Conservation (phyloP, 2,113 vertebrate genomes). For the Campylorhamphus procurvoides region DNA sequence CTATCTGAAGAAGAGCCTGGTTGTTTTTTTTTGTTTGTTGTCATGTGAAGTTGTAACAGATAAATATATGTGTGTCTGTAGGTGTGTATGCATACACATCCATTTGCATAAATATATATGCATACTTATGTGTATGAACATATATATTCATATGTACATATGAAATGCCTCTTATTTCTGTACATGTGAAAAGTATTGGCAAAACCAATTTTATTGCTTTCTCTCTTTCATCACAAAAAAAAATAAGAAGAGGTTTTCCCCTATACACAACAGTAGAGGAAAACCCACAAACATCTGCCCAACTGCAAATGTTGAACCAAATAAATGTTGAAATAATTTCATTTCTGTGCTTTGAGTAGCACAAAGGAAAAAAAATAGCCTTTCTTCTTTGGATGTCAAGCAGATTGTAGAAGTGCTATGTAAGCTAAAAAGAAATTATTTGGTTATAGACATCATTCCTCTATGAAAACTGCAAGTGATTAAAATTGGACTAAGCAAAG, state of each 20-base stretch:
- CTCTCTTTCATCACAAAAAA: neutral
- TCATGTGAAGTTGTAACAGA: neutral
- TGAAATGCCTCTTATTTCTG: neutral
- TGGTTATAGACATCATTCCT: neutral
- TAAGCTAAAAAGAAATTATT: neutral
- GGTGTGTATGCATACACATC: no score
- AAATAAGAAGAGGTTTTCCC: neutral
- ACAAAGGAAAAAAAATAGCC: neutral
- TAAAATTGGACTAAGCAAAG: neutral
- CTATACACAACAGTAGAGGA: neutral
- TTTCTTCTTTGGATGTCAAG: neutral
- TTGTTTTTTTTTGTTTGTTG: neutral
- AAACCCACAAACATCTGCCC: neutral
- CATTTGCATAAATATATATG: neutral
- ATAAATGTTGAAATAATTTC: neutral
- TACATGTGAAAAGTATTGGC: neutral
- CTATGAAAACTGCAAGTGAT: neutral
- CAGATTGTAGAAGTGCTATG: neutral
- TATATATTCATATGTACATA: neutral
- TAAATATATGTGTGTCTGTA: neutral
- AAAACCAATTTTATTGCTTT: neutral
- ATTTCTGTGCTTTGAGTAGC: neutral
- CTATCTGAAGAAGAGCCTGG: neutral
- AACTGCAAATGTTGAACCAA: neutral
- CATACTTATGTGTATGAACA: no score